phyloP scores from a whole-genome alignment of 1,140 invertebrate genomes.

The Chironomus striatipennis region DNA sequence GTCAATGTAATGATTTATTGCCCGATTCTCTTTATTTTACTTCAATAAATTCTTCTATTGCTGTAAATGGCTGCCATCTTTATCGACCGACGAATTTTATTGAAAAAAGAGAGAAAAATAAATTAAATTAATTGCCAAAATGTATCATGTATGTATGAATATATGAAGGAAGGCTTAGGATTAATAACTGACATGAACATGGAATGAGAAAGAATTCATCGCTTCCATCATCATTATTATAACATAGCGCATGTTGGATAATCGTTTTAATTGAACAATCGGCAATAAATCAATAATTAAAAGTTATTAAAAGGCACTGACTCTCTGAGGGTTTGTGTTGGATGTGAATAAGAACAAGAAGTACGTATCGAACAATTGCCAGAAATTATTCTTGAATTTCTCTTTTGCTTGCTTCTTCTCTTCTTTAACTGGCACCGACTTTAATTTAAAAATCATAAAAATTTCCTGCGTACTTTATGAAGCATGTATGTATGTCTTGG shows the following conservation, averaged over 20 bases:
- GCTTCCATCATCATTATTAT: not conserved
- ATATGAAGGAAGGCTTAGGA: not conserved
- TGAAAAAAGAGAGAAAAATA: not conserved
- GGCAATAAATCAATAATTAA: conserved; percentile 19
- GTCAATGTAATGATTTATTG: conserved; percentile 2
- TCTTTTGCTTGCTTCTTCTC: not conserved
- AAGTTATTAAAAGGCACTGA: not conserved
- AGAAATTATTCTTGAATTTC: not conserved
- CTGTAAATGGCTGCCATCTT: not conserved
- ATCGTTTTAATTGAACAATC: conserved; percentile 24
- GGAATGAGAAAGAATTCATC: not conserved
- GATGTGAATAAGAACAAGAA: too few relatives aligned
- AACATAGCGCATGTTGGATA: not conserved
- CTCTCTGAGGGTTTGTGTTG: not conserved
- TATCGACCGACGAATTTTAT: not conserved
- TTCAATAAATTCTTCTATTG: not conserved
- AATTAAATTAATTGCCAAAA: not conserved
- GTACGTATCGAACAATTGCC: not conserved
- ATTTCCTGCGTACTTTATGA: not conserved
- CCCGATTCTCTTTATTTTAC: not conserved
- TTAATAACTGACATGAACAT: not conserved
- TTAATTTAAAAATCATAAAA: not conserved
- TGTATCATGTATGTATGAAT: not conserved
- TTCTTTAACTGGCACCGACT: not conserved
- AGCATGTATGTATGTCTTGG: not conserved